Evolutionary conservation across 1,140 invertebrate genomes (phyloP).

Genomic region (Triops cancriformis): DNA sequence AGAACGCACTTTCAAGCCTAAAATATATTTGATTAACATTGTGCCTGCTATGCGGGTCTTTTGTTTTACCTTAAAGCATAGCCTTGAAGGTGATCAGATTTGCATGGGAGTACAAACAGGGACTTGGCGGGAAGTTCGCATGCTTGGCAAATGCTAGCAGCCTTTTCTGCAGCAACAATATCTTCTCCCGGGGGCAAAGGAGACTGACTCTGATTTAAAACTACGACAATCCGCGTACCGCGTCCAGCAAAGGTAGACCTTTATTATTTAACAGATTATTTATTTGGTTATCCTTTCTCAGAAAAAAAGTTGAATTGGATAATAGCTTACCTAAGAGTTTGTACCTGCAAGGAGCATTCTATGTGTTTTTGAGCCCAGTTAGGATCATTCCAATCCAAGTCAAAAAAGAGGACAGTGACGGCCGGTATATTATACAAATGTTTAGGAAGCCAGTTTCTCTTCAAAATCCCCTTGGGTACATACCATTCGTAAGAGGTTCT

Average conservation of each 20-base stretch:
- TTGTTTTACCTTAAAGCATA: slow-evolving; percentile 54
- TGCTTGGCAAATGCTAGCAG: slow-evolving; percentile 73
- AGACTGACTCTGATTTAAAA: slow-evolving; percentile 71
- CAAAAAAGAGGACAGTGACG: slow-evolving; percentile 88
- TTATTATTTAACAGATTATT: slow-evolving; percentile 26
- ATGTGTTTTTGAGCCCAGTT: slow-evolving; percentile 89
- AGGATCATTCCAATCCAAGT: slow-evolving; percentile 92
- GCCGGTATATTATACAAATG: slow-evolving; percentile 83
- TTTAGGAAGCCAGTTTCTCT: slow-evolving; percentile 91
- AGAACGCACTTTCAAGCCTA: slow-evolving; percentile 83
- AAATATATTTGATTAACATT: slow-evolving; percentile 32
- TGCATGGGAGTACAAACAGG: slow-evolving; percentile 74
- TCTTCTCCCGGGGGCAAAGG: slow-evolving; percentile 74
- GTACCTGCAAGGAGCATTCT: slow-evolving; percentile 83
- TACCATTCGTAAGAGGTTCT: slow-evolving; percentile 90
- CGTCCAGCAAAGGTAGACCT: slow-evolving; percentile 64
- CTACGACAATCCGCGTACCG: slow-evolving; percentile 75
- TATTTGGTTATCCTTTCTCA: too few relatives aligned
- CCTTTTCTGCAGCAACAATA: slow-evolving; percentile 73
- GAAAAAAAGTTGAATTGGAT: too few relatives aligned
- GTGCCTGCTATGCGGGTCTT: not conserved
- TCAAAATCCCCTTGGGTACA: slow-evolving; percentile 90
- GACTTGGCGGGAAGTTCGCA: slow-evolving; percentile 88
- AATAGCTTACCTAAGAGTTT: slow-evolving; percentile 60
- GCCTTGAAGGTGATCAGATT: slow-evolving; percentile 78